These are phyloP conservation scores for Pogonomyrmex barbatus DNA, from an alignment of 1,140 invertebrate species.

Conservation along the genomic window DNA sequence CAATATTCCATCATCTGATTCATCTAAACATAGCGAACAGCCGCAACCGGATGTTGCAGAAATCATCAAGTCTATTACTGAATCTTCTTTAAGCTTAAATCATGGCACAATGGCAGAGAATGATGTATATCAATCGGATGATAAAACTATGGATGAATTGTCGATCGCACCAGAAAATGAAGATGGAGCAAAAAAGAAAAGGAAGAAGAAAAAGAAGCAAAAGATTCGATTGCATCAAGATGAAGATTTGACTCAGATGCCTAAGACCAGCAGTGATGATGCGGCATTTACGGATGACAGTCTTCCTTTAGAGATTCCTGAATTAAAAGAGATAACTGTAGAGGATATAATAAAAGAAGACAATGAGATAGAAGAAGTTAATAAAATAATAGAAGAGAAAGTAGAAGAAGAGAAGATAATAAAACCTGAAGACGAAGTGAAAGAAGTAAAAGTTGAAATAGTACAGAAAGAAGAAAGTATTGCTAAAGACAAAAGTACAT, in stretches of 20 bases:
- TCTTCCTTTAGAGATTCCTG: conserved; percentile 50
- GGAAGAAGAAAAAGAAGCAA: conserved; percentile 87
- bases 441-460: conserved; percentile 74
- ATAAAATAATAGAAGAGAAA: conserved; percentile 71
- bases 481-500: neutral
- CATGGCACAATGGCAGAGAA: conserved; percentile 82
- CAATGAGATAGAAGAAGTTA: conserved; percentile 16
- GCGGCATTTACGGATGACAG: conserved; percentile 77
- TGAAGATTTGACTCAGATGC: conserved; percentile 76
- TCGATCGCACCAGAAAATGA: conserved; percentile 78
- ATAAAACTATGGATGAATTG: conserved; percentile 88
- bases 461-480: conserved; percentile 61
- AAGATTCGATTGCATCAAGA: conserved; percentile 82
- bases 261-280: conserved; percentile 80
- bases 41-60: conserved; percentile 86
- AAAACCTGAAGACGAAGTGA: conserved; percentile 73
- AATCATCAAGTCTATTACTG: conserved; percentile 82
- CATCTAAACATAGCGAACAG: conserved; percentile 84
- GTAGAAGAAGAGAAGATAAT: conserved; percentile 44
- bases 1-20: conserved; percentile 84
- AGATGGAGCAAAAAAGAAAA: conserved; percentile 81
- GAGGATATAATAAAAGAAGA: conserved; percentile 12
- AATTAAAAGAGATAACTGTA: conserved; percentile 7
- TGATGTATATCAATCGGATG: conserved; percentile 87
- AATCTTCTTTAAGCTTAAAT: conserved; percentile 83